These are phyloP conservation scores for Neoniphon sammara DNA, from an alignment of 2,797 vertebrate genomes.

Conservation along the genomic window DNA sequence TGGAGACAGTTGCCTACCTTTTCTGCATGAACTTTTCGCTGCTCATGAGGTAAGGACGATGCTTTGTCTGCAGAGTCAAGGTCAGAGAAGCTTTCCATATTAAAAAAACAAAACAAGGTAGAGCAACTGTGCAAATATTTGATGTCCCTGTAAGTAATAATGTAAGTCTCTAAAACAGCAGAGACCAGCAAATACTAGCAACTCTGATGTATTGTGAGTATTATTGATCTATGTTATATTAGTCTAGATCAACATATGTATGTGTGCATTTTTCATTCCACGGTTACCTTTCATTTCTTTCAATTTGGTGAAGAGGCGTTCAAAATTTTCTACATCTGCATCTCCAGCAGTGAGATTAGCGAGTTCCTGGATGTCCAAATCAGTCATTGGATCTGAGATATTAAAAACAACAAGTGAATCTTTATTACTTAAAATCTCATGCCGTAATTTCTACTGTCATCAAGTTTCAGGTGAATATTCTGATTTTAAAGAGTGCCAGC, in stretches of 20 bases:
- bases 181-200: neutral
- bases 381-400: conserved; percentile 88
- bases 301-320: conserved; percentile 95
- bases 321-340: conserved; percentile 95
- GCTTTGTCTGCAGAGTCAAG: conserved; percentile 89
- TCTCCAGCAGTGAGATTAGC: conserved; percentile 95
- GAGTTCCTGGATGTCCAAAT: conserved; percentile 95
- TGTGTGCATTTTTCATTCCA: neutral
- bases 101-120: neutral
- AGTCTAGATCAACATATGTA: no score
- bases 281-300: conserved; percentile 98
- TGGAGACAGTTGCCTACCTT: conserved; percentile 85
- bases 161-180: conserved; percentile 3
- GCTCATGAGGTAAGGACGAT: conserved; percentile 94
- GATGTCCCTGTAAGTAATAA: neutral
- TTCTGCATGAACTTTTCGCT: conserved; percentile 97
- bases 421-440: conserved; percentile 3
- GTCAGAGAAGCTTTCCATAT: conserved; percentile 17
- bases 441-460: conserved; percentile 36
- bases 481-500: neutral
- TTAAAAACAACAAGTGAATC: conserved; percentile 18
- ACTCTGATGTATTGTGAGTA: no score
- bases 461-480: conserved; percentile 1
- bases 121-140: conserved; percentile 9
- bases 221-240: no score